Conservation (phyloP, 1,140 invertebrate species). For the Habropoda laboriosa region DNA sequence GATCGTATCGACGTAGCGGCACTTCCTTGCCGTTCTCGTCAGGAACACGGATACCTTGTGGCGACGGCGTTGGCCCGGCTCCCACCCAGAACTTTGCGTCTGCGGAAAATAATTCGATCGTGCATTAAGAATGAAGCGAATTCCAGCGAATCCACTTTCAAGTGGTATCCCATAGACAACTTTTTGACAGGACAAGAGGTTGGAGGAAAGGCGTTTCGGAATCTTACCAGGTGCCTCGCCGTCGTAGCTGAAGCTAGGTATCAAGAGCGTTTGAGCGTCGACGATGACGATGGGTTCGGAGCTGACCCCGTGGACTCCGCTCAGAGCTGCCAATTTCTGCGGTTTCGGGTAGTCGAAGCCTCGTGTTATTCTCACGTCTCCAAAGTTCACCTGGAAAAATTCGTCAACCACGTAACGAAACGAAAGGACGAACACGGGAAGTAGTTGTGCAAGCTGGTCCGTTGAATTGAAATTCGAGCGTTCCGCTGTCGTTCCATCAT, state of each 20-base stretch:
- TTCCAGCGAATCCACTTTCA: no score
- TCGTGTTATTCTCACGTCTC: conserved; percentile 90
- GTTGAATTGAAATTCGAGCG: conserved; percentile 31
- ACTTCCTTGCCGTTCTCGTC: conserved; percentile 93
- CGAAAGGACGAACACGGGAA: no score
- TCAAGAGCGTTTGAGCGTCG: conserved; percentile 93
- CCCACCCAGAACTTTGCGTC: conserved; percentile 97
- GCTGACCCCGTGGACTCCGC: conserved; percentile 90
- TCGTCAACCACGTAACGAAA: no score
- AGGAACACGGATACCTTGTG: conserved; percentile 90
- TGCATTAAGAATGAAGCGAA: no score
- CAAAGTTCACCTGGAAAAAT: conserved; percentile 90
- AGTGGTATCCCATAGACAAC: no score
- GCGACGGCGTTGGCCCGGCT: conserved; percentile 87
- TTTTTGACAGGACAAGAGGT: neutral
- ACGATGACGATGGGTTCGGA: conserved; percentile 94
- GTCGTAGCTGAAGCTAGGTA: conserved; percentile 94
- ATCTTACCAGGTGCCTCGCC: conserved; percentile 93
- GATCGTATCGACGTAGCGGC: conserved; percentile 90
- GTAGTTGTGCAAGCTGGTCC: neutral
- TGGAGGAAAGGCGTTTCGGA: neutral
- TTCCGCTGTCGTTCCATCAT: conserved; percentile 23
- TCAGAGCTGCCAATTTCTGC: conserved; percentile 88
- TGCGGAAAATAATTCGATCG: conserved; percentile 73
- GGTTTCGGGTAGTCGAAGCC: conserved; percentile 91